Evolutionary conservation across 1,140 invertebrate species (phyloP).

Genomic region (Ooceraea biroi): DNA sequence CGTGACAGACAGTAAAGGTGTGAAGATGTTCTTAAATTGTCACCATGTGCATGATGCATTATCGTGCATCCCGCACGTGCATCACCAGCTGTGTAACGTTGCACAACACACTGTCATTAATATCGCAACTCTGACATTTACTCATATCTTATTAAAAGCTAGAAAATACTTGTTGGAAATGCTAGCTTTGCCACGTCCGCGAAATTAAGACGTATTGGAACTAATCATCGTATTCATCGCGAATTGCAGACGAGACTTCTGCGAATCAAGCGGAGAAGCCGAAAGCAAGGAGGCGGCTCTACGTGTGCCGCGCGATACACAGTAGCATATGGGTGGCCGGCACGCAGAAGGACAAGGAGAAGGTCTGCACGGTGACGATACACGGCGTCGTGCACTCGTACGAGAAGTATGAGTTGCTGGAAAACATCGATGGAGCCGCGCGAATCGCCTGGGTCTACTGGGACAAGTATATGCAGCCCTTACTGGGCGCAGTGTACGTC

Average conservation of each 20-base stretch:
- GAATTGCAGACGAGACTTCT: conserved; percentile 49
- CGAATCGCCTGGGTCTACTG: conserved; percentile 91
- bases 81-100: neutral
- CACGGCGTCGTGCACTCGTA: conserved; percentile 88
- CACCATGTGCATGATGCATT: neutral
- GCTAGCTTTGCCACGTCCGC: neutral
- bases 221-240: neutral
- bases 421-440: conserved; percentile 92
- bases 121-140: neutral
- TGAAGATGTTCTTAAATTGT: neutral
- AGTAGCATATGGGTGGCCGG: conserved; percentile 90
- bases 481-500: conserved; percentile 89
- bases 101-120: neutral
- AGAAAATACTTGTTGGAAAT: neutral
- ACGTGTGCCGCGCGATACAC: conserved; percentile 90
- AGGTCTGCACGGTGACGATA: conserved; percentile 89
- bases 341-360: conserved; percentile 83
- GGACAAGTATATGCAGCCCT: conserved; percentile 88
- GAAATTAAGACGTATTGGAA: too few relatives aligned
- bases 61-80: neutral
- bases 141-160: neutral
- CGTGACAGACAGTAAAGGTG: conserved; percentile 29
- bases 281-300: conserved; percentile 83
- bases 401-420: conserved; percentile 90
- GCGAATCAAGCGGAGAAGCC: conserved; percentile 69